phyloP scores from a whole-genome alignment of 2,113 vertebrate species.

The Aegotheles bennettii region DNA sequence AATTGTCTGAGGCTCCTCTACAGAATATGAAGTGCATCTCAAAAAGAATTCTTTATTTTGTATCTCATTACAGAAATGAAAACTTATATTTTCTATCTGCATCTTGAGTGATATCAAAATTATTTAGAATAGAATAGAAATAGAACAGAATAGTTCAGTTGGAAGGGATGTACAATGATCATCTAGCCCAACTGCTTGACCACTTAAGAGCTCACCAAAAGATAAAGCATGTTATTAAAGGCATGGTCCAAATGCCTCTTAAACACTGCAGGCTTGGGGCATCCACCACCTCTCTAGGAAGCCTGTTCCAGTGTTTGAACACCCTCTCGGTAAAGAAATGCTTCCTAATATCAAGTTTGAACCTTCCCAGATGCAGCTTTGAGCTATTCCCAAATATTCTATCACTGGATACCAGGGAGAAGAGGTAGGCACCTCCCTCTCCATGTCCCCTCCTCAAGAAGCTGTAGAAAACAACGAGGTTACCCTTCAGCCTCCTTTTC shows the following conservation, averaged over 20 bases:
- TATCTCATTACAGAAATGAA: background rate
- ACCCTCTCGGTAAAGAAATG: background rate
- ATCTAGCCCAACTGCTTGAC: background rate
- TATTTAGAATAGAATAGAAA: background rate
- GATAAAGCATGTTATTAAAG: background rate
- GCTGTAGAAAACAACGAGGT: background rate
- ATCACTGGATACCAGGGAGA: background rate
- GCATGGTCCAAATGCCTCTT: background rate
- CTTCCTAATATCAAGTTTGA: background rate
- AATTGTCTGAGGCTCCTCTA: background rate
- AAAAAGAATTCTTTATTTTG: background rate
- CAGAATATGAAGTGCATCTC: background rate
- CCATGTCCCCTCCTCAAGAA: background rate
- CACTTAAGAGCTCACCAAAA: background rate
- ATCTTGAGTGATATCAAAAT: background rate
- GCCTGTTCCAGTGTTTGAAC: background rate
- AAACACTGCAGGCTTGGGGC: background rate
- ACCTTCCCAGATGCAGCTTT: background rate
- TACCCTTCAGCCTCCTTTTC: background rate
- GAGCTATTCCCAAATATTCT: background rate
- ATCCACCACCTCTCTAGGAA: background rate
- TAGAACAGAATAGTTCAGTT: background rate
- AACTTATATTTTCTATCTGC: background rate
- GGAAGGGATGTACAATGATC: rapidly evolving
- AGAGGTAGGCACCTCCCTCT: background rate